Base-by-base conservation (phyloP, 2,888 invertebrate genomes). In the Erebia ligea region DNA sequence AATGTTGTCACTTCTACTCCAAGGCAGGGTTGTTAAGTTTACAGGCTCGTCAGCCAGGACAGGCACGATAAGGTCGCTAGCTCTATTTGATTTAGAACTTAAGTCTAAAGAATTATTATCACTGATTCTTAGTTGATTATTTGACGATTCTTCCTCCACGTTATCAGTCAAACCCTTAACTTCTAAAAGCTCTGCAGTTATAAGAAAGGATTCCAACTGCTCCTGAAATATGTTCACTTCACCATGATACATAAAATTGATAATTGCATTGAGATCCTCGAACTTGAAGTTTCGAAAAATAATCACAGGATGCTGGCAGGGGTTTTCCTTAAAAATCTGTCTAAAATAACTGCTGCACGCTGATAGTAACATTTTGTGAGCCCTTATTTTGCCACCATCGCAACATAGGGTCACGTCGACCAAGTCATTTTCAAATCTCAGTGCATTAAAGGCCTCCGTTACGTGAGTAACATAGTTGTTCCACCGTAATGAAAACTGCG, bases 341-440 rank as follows among this genome's bases (percentile, higher is more conserved):
- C 94, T 95, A 83, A 98, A 97, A 84, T 97, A 98, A 77, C 95
- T 95, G 81, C 97, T 97, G 84, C 97, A 98, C 8, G 97, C 97
- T 0, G 97, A 97, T 25, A 98, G 92, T 67, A 98, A 94, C 94
- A 97, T 96, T 94, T 96, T 97, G 84, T 98, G 98, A 54, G 97
- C 97, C 81, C 95, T 96, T 76, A 98, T 96, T 89, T 96, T 95
- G 73, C 96, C 95, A 75, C 97, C 97, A 86, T 97, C 97, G 84
- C 97, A 97, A 86, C 97, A 96, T 75, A 98, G 91, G 73, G 97
- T 98, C 68, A 97, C 97, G 93, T 98, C 98, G 68, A 97, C 97
- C 75, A 97, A 95, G 90, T 95, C 96, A 87, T 95, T 95, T 80
- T 95, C 94, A 77, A 94, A 93, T 69, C 95, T 95, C 76, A 97